Evolutionary conservation across 2,888 invertebrate genomes (phyloP), one percentile per base, ranked within the genome.

Genomic region (Tipula unca): DNA sequence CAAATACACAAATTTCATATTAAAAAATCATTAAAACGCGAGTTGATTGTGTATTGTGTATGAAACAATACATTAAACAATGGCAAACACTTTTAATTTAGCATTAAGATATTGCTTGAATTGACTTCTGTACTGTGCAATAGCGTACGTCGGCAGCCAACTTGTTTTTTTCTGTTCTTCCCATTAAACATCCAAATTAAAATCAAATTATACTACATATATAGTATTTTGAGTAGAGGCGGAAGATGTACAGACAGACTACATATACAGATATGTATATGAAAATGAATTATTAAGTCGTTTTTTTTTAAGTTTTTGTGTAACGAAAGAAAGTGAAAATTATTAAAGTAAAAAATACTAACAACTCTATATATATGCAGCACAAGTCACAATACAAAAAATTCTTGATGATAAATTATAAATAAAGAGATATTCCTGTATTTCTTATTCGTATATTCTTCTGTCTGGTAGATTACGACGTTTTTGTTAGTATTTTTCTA

Each of bases 241-340:
- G 69, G 69, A 69, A 69, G 69, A 69, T 25, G 69, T 10, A 69
- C 69, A 69, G 69, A 69, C 69, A 69, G 25, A 69, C 69, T 69
- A 69, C 25, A 25, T 69, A 69, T 10, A 69, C 69, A 69, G 10
- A 69, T 17, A 5, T 14, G 8, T n/a, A n/a, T 69, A 69, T 25
- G 69, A 69, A 69, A 69, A 69, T 69, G 69, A 69, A 69, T 69
- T 69, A 69, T 69, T 69, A 54, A 54, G 48, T 54, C 6, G 48
- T 54, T 54, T 3, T 54, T 69, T 69, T 69, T 69, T 8, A 25
- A 25, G 20, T 25, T 69, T 69, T 69, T 69, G 69, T 69, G 25
- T 54, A 54, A 54, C 69, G 25, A 69, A 69, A 69, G 69, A 69
- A 69, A 69, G 69, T 69, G 69, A 69, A 69, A 69, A 69, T 69